These are phyloP conservation scores for Sprattus sprattus DNA, from an alignment of 2,113 vertebrate species.

Conservation along the genomic window DNA sequence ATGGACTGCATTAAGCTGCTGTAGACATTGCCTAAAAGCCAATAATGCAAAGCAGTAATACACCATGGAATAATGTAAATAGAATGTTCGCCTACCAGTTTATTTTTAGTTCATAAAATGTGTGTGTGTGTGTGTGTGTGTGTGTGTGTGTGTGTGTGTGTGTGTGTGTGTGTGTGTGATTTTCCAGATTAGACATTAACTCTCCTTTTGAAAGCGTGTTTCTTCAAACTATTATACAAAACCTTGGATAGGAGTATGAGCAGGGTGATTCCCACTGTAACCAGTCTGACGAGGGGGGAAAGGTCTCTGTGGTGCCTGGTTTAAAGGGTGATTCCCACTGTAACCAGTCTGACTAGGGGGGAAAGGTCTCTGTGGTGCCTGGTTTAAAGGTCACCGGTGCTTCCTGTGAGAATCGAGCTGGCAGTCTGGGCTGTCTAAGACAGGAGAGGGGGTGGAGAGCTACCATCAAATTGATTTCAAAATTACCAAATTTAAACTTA, in stretches of 20 bases:
- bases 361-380: conserved; percentile 27
- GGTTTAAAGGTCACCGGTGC: conserved; percentile 43
- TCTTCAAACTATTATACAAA: too few species aligned
- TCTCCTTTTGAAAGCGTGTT: not conserved
- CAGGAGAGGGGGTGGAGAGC: not conserved
- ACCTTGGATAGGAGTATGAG: not conserved
- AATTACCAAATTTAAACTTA: too few species aligned
- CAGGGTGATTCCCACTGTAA: conserved; percentile 40
- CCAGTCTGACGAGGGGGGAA: conserved; percentile 26
- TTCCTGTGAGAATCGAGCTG: conserved; percentile 31
- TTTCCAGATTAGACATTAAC: not conserved
- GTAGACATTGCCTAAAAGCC: not conserved
- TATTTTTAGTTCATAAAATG: not conserved
- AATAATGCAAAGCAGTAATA: not conserved
- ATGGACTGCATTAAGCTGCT: conserved; percentile 28
- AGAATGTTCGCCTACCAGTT: not conserved
- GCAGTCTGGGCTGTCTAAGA: conserved; percentile 8
- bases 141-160: conserved; percentile 33
- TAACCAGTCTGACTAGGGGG: conserved; percentile 31
- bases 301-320: conserved; percentile 27
- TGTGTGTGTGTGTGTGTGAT: conserved; percentile 21
- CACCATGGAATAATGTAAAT: not conserved
- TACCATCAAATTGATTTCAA: too few species aligned
- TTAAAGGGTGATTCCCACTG: conserved; percentile 39
- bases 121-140: conserved; percentile 11